Evolutionary conservation across 2,797 vertebrate species (phyloP).

Genomic region (Thripadectes ignobilis): DNA sequence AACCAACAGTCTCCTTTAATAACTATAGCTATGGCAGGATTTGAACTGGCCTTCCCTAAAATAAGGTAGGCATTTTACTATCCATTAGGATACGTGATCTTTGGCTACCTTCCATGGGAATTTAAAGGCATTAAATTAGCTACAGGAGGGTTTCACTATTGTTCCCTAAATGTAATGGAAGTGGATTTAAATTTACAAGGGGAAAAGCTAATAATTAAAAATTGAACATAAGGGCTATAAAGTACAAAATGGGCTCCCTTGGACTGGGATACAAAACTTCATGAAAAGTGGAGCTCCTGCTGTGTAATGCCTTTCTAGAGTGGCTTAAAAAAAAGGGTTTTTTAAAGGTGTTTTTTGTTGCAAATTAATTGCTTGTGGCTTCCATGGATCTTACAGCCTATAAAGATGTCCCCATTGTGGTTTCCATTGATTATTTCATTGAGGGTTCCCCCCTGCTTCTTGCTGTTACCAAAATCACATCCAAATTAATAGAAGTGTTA

Average conservation of each 20-base stretch:
- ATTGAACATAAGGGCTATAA: conserved; percentile 39
- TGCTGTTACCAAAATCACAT: not conserved
- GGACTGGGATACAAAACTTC: not conserved
- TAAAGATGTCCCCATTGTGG: not conserved
- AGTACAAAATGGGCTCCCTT: not conserved
- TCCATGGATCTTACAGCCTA: not conserved
- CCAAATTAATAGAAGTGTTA: not conserved
- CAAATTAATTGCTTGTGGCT: conserved; percentile 27
- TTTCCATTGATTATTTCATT: not conserved
- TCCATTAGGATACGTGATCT: not conserved
- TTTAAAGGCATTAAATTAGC: conserved; percentile 28
- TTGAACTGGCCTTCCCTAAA: not conserved
- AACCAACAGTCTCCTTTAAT: not conserved
- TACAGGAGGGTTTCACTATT: conserved; percentile 12
- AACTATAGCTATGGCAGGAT: not conserved
- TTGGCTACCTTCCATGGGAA: conserved; percentile 25
- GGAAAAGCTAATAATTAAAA: conserved; percentile 52
- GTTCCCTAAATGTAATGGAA: not conserved
- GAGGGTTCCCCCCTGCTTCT: not conserved
- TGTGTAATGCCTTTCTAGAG: not conserved
- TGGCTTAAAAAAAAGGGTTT: not conserved
- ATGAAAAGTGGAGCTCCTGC: not conserved
- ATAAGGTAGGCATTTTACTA: conserved; percentile 2
- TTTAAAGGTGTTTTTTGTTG: not conserved
- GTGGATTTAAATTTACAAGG: conserved; percentile 12